These are phyloP conservation scores for Crotalus helleri DNA, from an alignment of 2,113 vertebrate genomes.

Conservation along the genomic window DNA sequence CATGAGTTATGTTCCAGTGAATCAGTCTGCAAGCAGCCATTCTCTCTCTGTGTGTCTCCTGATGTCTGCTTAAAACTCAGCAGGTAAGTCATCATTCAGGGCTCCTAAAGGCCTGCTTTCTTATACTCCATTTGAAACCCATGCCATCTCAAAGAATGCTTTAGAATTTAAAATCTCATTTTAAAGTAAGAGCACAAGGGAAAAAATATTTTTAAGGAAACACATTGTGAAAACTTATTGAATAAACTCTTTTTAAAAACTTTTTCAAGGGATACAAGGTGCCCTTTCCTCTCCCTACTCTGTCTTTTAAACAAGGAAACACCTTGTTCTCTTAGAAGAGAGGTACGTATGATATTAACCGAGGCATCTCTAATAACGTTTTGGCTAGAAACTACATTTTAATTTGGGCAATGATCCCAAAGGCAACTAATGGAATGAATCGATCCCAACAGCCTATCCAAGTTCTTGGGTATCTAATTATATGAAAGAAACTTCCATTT, in stretches of 20 bases:
- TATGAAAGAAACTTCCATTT: background rate
- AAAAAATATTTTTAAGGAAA: background rate
- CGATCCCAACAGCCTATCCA: background rate
- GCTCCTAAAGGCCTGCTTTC: background rate
- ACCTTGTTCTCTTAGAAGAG: background rate
- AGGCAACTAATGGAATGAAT: background rate
- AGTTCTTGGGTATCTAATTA: background rate
- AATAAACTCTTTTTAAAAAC: background rate
- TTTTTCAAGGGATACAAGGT: background rate
- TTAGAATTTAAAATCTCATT: background rate
- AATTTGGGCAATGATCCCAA: background rate
- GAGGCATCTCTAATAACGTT: background rate
- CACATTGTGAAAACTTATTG: background rate
- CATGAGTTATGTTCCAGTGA: conserved; percentile 59
- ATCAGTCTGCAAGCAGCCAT: conserved; percentile 38
- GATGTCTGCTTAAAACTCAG: conserved; percentile 5
- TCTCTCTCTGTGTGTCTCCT: background rate
- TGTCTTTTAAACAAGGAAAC: background rate
- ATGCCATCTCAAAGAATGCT: background rate
- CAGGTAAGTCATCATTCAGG: conserved; percentile 14
- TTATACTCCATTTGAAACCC: conserved; percentile 4
- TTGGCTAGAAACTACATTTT: background rate
- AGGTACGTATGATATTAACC: background rate
- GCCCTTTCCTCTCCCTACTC: background rate
- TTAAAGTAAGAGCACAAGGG: background rate